phyloP scores from a whole-genome alignment of 92 coral and sea anemone genomes.

The Phenganax subtilis region DNA sequence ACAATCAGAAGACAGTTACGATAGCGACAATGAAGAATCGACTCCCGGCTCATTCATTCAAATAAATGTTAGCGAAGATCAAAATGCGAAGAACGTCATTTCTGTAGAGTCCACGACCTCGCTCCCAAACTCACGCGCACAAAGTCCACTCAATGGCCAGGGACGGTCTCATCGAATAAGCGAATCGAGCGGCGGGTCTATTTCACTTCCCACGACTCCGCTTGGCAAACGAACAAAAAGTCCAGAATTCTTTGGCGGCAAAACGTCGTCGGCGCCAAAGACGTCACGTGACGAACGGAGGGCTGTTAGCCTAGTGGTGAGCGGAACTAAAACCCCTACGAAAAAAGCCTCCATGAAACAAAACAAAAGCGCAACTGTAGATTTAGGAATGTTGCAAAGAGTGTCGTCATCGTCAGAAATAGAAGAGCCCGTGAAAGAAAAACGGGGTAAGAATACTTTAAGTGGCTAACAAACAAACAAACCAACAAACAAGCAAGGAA shows the following conservation, averaged over 20 bases:
- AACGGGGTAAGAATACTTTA: constrained; percentile 11
- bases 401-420: constrained; percentile 22
- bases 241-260: constrained; percentile 2
- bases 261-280: neutral
- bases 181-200: constrained; percentile 20
- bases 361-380: constrained; percentile 33
- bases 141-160: constrained; percentile 21
- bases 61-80: neutral
- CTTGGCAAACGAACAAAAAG: constrained; percentile 7
- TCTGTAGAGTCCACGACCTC: neutral
- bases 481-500: neutral
- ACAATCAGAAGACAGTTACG: neutral
- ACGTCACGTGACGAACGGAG: neutral
- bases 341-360: neutral
- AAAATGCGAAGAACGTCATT: neutral
- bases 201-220: constrained; percentile 25
- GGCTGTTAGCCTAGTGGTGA: neutral
- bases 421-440: constrained; percentile 14
- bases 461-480: too few species aligned
- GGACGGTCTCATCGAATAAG: constrained; percentile 13
- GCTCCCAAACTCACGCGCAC: constrained; percentile 27
- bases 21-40: neutral
- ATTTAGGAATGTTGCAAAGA: constrained; percentile 27
- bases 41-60: neutral
- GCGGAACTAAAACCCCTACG: neutral